These are phyloP conservation scores for Adineta ricciae DNA, from an alignment of 2,888 invertebrate genomes.

Conservation along the genomic window DNA sequence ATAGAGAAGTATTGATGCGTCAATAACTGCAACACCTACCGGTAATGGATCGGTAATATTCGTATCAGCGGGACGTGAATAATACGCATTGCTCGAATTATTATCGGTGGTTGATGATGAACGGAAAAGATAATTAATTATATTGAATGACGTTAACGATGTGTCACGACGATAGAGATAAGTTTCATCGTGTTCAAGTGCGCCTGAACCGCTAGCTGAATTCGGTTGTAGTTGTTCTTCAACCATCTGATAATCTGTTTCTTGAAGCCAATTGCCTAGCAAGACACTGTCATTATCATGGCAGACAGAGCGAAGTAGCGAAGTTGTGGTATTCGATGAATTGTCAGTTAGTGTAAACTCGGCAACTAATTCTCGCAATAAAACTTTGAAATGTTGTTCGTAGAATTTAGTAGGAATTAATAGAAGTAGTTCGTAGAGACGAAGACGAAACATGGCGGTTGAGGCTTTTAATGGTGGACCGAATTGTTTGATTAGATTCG, in stretches of 20 bases:
- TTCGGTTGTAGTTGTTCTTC: constrained; percentile 94
- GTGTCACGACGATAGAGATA: constrained; percentile 61
- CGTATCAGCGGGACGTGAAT: constrained; percentile 41
- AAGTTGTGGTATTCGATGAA: constrained; percentile 72
- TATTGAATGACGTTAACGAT: not conserved
- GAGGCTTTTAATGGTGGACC: constrained; percentile 71
- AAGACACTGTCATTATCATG: constrained; percentile 80
- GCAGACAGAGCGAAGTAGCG: constrained; percentile 68
- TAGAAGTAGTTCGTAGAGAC: constrained; percentile 76
- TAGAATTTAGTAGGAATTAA: constrained; percentile 67
- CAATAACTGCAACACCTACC: constrained; percentile 86
- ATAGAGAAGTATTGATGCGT: constrained; percentile 80
- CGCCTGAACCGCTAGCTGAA: constrained; percentile 86
- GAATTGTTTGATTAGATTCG: constrained; percentile 47
- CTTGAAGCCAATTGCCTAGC: constrained; percentile 69
- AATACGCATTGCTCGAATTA: not conserved
- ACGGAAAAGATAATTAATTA: not conserved
- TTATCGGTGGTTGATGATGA: not conserved
- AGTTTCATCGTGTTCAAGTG: constrained; percentile 88
- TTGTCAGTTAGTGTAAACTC: constrained; percentile 90
- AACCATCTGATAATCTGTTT: constrained; percentile 86
- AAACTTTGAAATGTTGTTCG: constrained; percentile 67
- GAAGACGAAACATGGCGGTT: constrained; percentile 78
- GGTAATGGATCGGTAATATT: constrained; percentile 58
- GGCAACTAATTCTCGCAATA: constrained; percentile 76